Base-by-base conservation (phyloP, 1,140 invertebrate species). In the Eupristina koningsbergeri region DNA sequence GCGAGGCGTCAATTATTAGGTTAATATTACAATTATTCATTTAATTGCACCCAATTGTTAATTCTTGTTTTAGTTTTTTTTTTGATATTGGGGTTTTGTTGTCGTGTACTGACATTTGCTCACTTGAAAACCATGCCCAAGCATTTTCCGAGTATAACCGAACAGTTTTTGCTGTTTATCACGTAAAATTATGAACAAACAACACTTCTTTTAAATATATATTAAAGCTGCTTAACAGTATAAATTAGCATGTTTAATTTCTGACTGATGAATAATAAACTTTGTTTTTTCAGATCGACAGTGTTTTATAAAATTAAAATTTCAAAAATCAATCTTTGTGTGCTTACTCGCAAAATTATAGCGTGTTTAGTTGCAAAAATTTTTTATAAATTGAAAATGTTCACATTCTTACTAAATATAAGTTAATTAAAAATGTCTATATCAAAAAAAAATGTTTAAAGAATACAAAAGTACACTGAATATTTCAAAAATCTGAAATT, bases 121-220 rank as follows among this genome's bases (percentile, higher is more conserved):
- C 26, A 26, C 53, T 58, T 58, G 7, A 71, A n/a, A 41, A 41
- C 41, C 22, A n/a, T 41, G 13, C 39, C n/a, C 41, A 41, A 9
- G 22, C 41, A 11, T 71, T 31, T 41, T 41, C 39, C 6, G 29
- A 41, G 13, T 71, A 71, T n/a, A 71, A n/a, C 64, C 29, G 61
- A n/a, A 36, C 36, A 1, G 22, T n/a, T 36, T 45, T 45, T 45
- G 3, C 3, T 39, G 7, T 39, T 17, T 69, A 22, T 39, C 67
- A 26, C 34, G 67, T 69, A 17, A 34, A 71, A 71, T 41, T 71
- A n/a, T 41, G 67, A 71, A 71, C 41, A 41, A 71, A 71, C 39
- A n/a, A 39, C 22, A n/a, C 13, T n/a, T 8, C 67, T 41, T 71
- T 8, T n/a, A 71, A n/a, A 39, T 39, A 41, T 39, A 41, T 71